phyloP scores from a whole-genome alignment of 2,113 vertebrate genomes.

The Osmerus eperlanus region DNA sequence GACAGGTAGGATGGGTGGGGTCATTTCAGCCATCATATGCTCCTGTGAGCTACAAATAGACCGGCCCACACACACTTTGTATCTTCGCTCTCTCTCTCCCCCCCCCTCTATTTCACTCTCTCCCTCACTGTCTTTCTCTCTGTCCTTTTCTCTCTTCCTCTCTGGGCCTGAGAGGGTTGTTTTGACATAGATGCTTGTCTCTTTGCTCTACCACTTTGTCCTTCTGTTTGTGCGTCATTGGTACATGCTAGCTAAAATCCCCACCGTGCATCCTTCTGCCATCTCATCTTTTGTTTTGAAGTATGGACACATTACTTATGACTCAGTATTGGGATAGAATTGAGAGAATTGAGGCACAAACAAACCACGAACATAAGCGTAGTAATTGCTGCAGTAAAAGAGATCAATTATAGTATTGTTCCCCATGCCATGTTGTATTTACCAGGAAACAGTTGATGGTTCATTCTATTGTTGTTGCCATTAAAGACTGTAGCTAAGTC shows the following conservation, averaged over 20 bases:
- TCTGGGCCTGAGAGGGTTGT: slow-evolving; percentile 17
- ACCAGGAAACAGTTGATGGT: too few relatives aligned
- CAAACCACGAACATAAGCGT: too few relatives aligned
- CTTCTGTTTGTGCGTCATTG: slow-evolving; percentile 5
- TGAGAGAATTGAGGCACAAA: too few relatives aligned
- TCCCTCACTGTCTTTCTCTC: neutral
- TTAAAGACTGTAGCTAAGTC: too few relatives aligned
- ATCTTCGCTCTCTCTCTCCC: neutral
- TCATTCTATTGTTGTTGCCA: too few relatives aligned
- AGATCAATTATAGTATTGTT: too few relatives aligned
- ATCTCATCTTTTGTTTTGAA: slow-evolving; percentile 5
- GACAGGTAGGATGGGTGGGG: too few relatives aligned
- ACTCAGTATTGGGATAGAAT: neutral
- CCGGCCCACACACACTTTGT: too few relatives aligned
- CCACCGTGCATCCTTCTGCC: slow-evolving; percentile 12
- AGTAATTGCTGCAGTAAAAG: too few relatives aligned
- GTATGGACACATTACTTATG: neutral
- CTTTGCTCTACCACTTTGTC: neutral
- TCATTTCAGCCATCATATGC: too few relatives aligned
- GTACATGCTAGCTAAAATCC: slow-evolving; percentile 20
- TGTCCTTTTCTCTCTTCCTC: neutral
- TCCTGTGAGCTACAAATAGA: too few relatives aligned
- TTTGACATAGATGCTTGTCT: neutral
- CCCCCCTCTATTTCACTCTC: neutral
- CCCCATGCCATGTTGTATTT: too few relatives aligned